A percentile compares a stretch with the other conserved stretches of the same genome.
phyloP scores from a whole-genome alignment of 1,140 invertebrate genomes.

The Myzus persicae region DNA sequence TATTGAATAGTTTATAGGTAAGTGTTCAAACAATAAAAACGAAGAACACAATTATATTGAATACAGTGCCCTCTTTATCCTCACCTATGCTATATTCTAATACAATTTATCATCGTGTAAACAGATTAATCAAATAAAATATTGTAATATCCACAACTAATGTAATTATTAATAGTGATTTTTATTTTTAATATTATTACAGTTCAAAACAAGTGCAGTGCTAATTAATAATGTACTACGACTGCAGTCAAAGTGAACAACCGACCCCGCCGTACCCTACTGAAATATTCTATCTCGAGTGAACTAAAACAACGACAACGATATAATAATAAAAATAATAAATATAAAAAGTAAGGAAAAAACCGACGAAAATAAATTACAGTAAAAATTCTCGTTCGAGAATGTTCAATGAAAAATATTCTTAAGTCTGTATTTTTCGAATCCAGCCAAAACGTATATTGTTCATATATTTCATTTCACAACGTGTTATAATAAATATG shows the following conservation, averaged over 20 bases:
- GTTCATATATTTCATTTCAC: slow-evolving; percentile 10
- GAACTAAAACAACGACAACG: neutral
- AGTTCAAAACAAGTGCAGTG: neutral
- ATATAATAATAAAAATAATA: neutral
- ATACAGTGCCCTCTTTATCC: no score
- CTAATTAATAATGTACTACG: slow-evolving; percentile 23
- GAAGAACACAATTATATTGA: no score
- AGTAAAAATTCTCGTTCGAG: neutral
- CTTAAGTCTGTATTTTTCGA: slow-evolving; percentile 6
- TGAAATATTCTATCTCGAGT: neutral
- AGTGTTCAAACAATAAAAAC: neutral
- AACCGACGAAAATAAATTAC: slow-evolving; percentile 10
- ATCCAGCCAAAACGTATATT: neutral
- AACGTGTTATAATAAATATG: slow-evolving; percentile 31
- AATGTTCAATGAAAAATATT: slow-evolving; percentile 14
- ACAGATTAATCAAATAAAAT: neutral
- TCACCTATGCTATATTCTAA: no score
- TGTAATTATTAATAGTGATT: neutral
- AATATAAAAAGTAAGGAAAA: neutral
- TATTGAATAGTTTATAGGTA: no score
- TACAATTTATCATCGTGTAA: neutral
- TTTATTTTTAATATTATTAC: neutral
- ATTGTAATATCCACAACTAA: neutral
- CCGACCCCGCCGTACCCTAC: neutral
- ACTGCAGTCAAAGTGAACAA: neutral